phyloP scores from a whole-genome alignment of 1,140 invertebrate genomes.

The Gonioctena quinquepunctata region DNA sequence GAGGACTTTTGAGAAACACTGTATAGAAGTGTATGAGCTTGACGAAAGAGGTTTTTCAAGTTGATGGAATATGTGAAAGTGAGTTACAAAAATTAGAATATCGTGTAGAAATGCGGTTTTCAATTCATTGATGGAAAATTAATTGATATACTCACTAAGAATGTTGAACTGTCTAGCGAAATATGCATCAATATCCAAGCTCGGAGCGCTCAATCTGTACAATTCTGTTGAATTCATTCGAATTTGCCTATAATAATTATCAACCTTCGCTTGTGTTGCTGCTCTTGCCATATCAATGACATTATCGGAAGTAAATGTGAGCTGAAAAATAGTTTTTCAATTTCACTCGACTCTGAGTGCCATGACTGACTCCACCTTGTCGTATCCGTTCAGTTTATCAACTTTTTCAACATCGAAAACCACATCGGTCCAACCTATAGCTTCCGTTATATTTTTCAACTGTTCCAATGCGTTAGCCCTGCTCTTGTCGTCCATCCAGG shows the following conservation, averaged over 20 bases:
- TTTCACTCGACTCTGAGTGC: neutral
- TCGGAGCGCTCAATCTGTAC: neutral
- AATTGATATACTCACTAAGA: constrained; percentile 24
- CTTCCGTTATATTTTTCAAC: constrained; percentile 17
- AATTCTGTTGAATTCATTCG: neutral
- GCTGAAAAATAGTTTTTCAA: neutral
- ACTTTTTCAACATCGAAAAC: constrained; percentile 18
- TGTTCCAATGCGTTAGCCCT: constrained; percentile 15
- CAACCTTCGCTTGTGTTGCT: neutral
- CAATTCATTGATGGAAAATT: neutral
- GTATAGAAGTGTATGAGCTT: no score
- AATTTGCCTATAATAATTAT: neutral
- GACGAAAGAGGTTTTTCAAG: no score
- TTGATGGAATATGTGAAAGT: neutral
- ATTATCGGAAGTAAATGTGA: neutral
- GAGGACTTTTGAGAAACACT: no score
- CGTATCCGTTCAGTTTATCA: constrained; percentile 18
- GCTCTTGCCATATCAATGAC: neutral
- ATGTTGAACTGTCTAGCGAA: constrained; percentile 17
- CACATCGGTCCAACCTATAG: constrained; percentile 28
- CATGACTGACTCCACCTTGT: constrained; percentile 7
- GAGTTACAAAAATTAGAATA: no score
- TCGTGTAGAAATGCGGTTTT: no score
- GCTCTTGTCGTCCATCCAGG: constrained; percentile 33
- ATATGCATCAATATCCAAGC: constrained; percentile 30